Evolutionary conservation across 2,888 invertebrate species (phyloP), one percentile per base, ranked within the genome.

Genomic region (Lymantria dispar): DNA sequence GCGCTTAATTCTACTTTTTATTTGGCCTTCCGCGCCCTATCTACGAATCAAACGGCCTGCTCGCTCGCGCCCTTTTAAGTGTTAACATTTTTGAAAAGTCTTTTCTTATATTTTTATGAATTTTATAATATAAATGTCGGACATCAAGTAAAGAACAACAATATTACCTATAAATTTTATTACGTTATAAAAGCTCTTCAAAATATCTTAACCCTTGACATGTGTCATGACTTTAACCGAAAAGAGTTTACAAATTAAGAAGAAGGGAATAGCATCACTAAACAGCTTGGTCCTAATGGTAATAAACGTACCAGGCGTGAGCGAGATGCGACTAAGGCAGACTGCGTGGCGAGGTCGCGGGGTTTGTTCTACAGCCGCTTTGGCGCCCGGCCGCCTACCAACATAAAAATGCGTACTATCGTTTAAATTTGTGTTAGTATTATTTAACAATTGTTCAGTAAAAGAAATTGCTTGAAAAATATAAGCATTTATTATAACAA

Each of bases 1-100:
- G 87, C 86, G 88, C 79, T 91, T 89, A 87, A 88, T 88, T 90
- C 80, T 89, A 85, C 87, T 89, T 91, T 91, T 91, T 90, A 87
- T 90, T 86, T 82, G 82, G 81, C 79, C 83, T 88, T 87, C 83
- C 80, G 83, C 81, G 82, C 80, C 86, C 86, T 91, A 90, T 91
- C 90, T 90, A 91, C 87, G 89, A 87, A 90, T 90, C 91, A 87
- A 87, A 84, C 81, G 70, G 79, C 74, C 83, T 78, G 82, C 74
- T 78, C 74, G 76, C 78, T 76, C 76, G 76, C 74, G 75, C 67
- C 80, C 78, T 75, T 87, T 87, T 85, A 83, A 87, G 87, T 88
- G 89, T 87, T 86, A 85, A 87, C 80, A 85, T 84, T 89, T 87
- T 83, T 82, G 71, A 78, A 72, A 75, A 74, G 65, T 62, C 58